Conservation (phyloP, 2,797 vertebrate species). For the Ptychadena robeensis region DNA sequence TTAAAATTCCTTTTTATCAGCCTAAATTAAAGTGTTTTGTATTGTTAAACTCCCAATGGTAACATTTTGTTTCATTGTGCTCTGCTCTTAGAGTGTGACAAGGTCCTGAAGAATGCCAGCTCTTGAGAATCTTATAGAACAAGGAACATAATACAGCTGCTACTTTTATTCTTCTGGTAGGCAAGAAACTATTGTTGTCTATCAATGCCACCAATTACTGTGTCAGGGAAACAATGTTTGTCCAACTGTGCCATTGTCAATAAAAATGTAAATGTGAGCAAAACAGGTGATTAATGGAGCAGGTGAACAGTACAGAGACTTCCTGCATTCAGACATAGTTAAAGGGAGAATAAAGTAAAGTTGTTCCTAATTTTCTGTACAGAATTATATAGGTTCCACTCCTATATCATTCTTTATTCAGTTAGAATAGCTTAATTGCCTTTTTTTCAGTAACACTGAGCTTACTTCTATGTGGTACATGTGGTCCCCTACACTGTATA, state of each 20-base stretch:
- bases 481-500: too few relatives aligned
- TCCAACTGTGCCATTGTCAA: conserved; percentile 35
- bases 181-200: conserved; percentile 29
- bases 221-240: conserved; percentile 39
- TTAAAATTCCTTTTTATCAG: neutral
- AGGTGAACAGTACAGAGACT: conserved; percentile 12
- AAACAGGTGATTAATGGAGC: conserved; percentile 35
- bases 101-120: conserved; percentile 1
- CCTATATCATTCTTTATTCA: too few relatives aligned
- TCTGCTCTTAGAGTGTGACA: conserved; percentile 26
- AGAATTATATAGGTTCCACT: neutral
- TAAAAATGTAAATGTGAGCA: conserved; percentile 28
- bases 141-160: conserved; percentile 1
- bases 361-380: neutral
- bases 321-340: neutral
- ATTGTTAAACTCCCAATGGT: neutral
- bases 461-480: too few relatives aligned
- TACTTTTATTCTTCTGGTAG: neutral
- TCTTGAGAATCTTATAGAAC: conserved; percentile 17
- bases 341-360: conserved; percentile 4
- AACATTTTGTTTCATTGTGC: conserved; percentile 20
- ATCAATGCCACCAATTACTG: conserved; percentile 40
- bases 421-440: too few relatives aligned
- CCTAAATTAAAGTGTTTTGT: neutral
- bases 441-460: too few relatives aligned